A percentile compares a stretch with the other conserved stretches of the same genome.
Conservation (phyloP, 2,113 vertebrate species). For the Dissostichus mawsoni region DNA sequence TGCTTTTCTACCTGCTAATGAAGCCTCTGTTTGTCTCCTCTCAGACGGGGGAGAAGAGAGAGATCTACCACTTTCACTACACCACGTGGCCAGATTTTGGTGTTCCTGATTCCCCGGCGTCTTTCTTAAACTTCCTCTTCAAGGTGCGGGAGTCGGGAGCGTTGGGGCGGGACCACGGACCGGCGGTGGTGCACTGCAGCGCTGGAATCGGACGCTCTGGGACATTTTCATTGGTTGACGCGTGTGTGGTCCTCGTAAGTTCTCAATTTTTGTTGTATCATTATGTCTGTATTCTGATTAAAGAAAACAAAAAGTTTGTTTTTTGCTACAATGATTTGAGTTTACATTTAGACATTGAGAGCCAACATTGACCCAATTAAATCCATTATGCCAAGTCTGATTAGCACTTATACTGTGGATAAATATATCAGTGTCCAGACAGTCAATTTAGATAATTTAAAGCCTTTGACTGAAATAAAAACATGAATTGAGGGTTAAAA, state of each 20-base stretch:
- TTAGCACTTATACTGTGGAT: neutral
- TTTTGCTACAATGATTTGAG: neutral
- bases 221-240: slow-evolving; percentile 96
- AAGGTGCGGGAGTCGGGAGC: slow-evolving; percentile 95
- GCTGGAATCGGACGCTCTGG: slow-evolving; percentile 96
- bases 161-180: slow-evolving; percentile 88
- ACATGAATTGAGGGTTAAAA: neutral
- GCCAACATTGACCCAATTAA: neutral
- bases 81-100: slow-evolving; percentile 99
- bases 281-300: neutral
- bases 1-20: neutral
- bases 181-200: slow-evolving; percentile 94
- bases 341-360: neutral
- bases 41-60: slow-evolving; percentile 92
- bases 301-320: neutral
- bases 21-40: slow-evolving; percentile 24
- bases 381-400: neutral
- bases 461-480: neutral
- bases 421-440: neutral
- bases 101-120: slow-evolving; percentile 96
- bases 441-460: neutral
- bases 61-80: slow-evolving; percentile 98
- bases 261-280: neutral
- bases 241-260: slow-evolving; percentile 94
- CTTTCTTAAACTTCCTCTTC: slow-evolving; percentile 97